These are phyloP conservation scores for Myiagra hebetior DNA, from an alignment of 2,113 vertebrate genomes.

Conservation along the genomic window DNA sequence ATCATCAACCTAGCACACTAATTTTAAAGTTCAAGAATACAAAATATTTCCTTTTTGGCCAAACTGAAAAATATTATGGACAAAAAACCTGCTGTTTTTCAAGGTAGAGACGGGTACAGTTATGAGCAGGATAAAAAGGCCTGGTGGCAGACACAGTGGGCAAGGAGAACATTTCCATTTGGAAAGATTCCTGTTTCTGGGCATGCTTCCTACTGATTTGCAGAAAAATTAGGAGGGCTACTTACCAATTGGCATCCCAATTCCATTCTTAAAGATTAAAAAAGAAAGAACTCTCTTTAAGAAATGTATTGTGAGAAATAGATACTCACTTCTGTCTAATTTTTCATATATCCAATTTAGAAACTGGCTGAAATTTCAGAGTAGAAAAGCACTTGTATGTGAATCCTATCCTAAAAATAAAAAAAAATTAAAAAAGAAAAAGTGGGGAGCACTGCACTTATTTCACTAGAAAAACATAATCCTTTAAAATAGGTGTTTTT, in stretches of 20 bases:
- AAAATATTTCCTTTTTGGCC: neutral
- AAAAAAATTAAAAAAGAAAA: neutral
- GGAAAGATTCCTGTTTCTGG: neutral
- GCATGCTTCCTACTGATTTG: neutral
- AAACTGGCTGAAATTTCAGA: neutral
- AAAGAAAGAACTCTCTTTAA: neutral
- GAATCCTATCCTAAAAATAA: neutral
- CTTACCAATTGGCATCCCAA: neutral
- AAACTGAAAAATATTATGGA: neutral
- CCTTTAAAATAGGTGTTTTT: fast-evolving
- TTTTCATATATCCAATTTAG: neutral
- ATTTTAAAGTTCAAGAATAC: neutral
- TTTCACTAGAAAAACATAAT: neutral
- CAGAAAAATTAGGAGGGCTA: neutral
- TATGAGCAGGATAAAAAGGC: neutral
- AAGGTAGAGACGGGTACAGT: neutral
- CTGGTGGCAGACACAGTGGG: neutral
- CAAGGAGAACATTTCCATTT: neutral
- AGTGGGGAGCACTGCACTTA: fast-evolving
- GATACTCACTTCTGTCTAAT: neutral
- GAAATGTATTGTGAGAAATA: neutral
- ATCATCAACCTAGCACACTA: neutral
- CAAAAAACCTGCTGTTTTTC: neutral
- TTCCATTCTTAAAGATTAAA: neutral
- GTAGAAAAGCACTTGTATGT: neutral